phyloP scores from a whole-genome alignment of 2,113 vertebrate genomes.

The Leptosomus discolor region DNA sequence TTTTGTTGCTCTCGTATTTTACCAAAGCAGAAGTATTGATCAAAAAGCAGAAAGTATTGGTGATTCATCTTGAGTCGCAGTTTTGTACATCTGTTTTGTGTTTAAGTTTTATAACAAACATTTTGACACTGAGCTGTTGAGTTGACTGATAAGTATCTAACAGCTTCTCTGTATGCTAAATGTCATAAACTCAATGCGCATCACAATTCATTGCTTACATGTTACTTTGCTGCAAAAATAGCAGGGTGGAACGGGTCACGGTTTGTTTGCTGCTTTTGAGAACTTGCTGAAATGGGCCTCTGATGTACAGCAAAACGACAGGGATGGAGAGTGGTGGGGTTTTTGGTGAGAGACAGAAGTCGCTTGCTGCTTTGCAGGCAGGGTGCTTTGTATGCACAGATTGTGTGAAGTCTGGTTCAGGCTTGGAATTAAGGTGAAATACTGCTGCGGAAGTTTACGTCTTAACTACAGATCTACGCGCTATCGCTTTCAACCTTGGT shows the following conservation, averaged over 20 bases:
- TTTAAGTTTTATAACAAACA: neutral
- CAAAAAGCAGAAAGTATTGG: neutral
- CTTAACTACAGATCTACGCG: accelerated
- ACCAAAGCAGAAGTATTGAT: conserved; percentile 22
- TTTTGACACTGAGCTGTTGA: neutral
- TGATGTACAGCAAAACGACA: accelerated
- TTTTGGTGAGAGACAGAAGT: neutral
- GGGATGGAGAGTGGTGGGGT: neutral
- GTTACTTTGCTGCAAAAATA: neutral
- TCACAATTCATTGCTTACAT: neutral
- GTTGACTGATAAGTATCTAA: neutral
- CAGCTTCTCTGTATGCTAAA: neutral
- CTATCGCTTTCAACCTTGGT: accelerated
- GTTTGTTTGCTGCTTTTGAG: neutral
- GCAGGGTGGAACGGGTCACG: neutral
- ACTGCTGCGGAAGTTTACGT: neutral
- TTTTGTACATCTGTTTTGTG: neutral
- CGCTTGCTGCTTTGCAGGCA: neutral
- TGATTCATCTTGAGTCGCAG: neutral
- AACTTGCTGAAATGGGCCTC: neutral
- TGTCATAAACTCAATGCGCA: neutral
- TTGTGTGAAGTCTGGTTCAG: neutral
- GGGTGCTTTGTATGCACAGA: neutral
- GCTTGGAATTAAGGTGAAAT: neutral
- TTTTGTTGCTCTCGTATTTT: conserved; percentile 34